Evolutionary conservation across 2,888 invertebrate species (phyloP).

Genomic region (Machimus rusticus): DNA sequence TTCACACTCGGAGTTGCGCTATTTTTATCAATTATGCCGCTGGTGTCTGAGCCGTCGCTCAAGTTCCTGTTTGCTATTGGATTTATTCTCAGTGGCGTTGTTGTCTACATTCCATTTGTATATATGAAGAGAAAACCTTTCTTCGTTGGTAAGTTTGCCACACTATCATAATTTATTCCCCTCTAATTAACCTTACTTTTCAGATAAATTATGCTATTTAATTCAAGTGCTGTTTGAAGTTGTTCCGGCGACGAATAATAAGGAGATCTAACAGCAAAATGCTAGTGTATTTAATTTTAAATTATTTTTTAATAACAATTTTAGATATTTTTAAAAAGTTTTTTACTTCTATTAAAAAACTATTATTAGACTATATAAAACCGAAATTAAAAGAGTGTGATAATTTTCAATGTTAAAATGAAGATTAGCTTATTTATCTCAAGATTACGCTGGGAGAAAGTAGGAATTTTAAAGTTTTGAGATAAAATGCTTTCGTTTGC

Average conservation of each 20-base stretch:
- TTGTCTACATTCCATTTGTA: slow-evolving; percentile 78
- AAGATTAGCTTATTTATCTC: background rate
- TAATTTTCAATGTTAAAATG: background rate
- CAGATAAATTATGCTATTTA: slow-evolving; percentile 71
- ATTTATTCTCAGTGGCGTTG: slow-evolving; percentile 74
- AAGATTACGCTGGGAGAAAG: background rate
- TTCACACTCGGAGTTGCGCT: slow-evolving; percentile 75
- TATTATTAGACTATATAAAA: background rate
- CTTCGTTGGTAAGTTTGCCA: slow-evolving; percentile 68
- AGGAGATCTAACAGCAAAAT: slow-evolving; percentile 42
- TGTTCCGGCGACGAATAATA: slow-evolving; percentile 63
- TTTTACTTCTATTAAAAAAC: background rate
- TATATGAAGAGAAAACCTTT: slow-evolving; percentile 72
- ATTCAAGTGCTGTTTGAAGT: slow-evolving; percentile 74
- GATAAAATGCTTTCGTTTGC: background rate
- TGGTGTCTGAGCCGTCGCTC: slow-evolving; percentile 75
- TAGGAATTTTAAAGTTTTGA: background rate
- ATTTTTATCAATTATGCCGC: slow-evolving; percentile 77
- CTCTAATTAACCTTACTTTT: background rate
- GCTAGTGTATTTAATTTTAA: background rate
- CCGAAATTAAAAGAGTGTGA: no score
- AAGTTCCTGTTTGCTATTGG: slow-evolving; percentile 79
- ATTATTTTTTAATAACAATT: slow-evolving; percentile 10
- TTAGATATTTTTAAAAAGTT: background rate
- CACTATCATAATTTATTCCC: background rate